Percentiles rank a stretch among this genome's conserved stretches.
Evolutionary conservation across 2,888 invertebrate species (phyloP).

Genomic region (Folsomia candida): DNA sequence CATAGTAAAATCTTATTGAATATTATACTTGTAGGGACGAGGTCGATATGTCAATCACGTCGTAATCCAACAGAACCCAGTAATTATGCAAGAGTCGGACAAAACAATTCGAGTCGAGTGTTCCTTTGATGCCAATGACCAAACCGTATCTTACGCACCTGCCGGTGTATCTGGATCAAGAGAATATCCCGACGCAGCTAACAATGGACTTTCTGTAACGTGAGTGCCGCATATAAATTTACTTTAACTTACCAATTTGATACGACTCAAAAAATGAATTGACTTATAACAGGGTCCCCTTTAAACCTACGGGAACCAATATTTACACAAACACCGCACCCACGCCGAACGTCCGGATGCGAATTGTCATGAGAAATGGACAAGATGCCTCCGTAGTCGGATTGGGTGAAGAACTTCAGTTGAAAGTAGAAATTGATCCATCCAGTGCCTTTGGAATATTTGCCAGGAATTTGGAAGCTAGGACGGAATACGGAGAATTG

Average conservation of each 20-base stretch:
- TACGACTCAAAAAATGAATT: neutral
- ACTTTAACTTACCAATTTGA: neutral
- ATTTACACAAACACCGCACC: constrained; percentile 57
- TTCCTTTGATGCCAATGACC: constrained; percentile 56
- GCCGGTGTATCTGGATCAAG: constrained; percentile 51
- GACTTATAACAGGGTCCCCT: constrained; percentile 52
- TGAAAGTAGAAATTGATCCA: constrained; percentile 56
- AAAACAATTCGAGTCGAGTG: constrained; percentile 57
- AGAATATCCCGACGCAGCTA: constrained; percentile 51
- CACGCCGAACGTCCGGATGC: constrained; percentile 56
- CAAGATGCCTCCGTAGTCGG: constrained; percentile 56
- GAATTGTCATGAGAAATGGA: constrained; percentile 55
- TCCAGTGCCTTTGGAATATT: constrained; percentile 56
- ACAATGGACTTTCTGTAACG: constrained; percentile 54
- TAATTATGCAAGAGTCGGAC: constrained; percentile 57
- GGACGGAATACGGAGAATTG: constrained; percentile 56
- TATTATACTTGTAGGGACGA: constrained; percentile 48
- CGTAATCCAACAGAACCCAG: constrained; percentile 57
- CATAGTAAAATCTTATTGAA: neutral
- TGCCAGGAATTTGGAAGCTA: constrained; percentile 56
- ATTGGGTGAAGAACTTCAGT: constrained; percentile 56
- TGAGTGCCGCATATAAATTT: constrained; percentile 46
- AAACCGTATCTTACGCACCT: constrained; percentile 55
- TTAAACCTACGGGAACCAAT: constrained; percentile 54
- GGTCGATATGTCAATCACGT: constrained; percentile 57